These are phyloP conservation scores for Actinia tenebrosa DNA, from an alignment of 64 coral and sea anemone species.

Conservation along the genomic window DNA sequence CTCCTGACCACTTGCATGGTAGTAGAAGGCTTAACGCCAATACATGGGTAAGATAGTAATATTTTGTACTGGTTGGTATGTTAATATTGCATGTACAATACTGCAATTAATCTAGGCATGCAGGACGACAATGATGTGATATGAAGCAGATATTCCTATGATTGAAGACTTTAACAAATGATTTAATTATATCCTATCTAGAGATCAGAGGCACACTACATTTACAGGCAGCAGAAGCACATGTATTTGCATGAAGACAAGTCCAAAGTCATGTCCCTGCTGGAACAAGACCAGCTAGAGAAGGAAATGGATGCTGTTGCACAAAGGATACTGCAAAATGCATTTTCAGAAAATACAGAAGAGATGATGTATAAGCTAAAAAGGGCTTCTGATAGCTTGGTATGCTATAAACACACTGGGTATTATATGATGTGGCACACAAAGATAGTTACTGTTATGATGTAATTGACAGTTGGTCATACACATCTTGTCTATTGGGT, in stretches of 20 bases:
- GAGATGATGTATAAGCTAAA: slow-evolving; percentile 78
- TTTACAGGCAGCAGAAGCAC: slow-evolving; percentile 10
- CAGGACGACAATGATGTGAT: too few species aligned
- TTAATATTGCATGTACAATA: not conserved
- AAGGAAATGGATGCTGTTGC: slow-evolving; percentile 61
- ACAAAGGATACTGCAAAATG: slow-evolving; percentile 68
- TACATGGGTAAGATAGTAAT: not conserved
- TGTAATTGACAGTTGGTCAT: not conserved
- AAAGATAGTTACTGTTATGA: too few species aligned
- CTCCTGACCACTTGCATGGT: slow-evolving; percentile 45
- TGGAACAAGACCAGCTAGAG: not conserved
- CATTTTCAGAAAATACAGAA: slow-evolving; percentile 44
- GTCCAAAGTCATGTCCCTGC: not conserved
- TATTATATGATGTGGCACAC: too few species aligned
- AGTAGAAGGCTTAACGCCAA: slow-evolving; percentile 21
- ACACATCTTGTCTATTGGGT: not conserved
- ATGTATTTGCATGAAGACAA: not conserved
- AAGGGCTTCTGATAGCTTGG: slow-evolving; percentile 66
- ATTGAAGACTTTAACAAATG: too few species aligned
- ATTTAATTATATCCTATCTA: not conserved
- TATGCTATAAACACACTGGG: slow-evolving; percentile 8
- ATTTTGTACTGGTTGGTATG: not conserved
- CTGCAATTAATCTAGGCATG: too few species aligned
- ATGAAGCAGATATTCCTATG: too few species aligned
- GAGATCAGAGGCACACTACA: slow-evolving; percentile 2